phyloP scores from a whole-genome alignment of 2,113 vertebrate species.

The Perccottus glenii region DNA sequence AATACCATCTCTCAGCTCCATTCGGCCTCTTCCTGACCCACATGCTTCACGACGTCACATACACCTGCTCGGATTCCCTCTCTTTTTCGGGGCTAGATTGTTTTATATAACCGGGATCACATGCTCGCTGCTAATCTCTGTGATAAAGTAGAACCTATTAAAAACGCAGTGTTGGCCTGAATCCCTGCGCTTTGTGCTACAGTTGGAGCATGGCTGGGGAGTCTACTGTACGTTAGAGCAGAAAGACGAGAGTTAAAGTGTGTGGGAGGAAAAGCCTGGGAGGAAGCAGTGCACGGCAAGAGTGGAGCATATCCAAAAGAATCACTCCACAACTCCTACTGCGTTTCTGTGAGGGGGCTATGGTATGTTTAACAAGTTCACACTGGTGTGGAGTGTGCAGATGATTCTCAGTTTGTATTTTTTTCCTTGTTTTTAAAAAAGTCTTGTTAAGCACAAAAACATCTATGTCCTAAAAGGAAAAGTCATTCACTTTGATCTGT shows the following conservation, averaged over 20 bases:
- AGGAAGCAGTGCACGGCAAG: conserved; percentile 34
- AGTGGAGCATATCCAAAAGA: conserved; percentile 42
- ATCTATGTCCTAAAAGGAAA: no score
- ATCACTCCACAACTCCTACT: conserved; percentile 53
- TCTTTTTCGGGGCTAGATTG: not conserved
- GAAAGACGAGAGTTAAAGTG: conserved; percentile 52
- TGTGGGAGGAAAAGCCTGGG: conserved; percentile 47
- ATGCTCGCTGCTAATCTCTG: not conserved
- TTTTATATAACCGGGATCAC: conserved; percentile 17
- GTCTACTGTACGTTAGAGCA: conserved; percentile 49
- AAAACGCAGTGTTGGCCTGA: conserved; percentile 14
- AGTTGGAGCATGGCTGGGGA: conserved; percentile 24
- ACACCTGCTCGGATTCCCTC: conserved; percentile 25
- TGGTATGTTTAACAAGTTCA: conserved; percentile 9
- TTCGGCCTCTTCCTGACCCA: conserved; percentile 6
- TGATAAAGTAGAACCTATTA: conserved; percentile 7
- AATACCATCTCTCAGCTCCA: not conserved
- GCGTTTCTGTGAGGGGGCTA: conserved; percentile 20
- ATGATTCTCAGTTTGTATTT: no score
- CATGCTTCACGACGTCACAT: not conserved
- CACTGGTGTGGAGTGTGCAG: no score
- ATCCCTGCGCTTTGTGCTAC: conserved; percentile 3
- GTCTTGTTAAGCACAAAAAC: no score
- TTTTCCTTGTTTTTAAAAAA: no score
- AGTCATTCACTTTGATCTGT: no score